Conservation (phyloP, 2,888 invertebrate genomes). For the Diloba caeruleocephala region DNA sequence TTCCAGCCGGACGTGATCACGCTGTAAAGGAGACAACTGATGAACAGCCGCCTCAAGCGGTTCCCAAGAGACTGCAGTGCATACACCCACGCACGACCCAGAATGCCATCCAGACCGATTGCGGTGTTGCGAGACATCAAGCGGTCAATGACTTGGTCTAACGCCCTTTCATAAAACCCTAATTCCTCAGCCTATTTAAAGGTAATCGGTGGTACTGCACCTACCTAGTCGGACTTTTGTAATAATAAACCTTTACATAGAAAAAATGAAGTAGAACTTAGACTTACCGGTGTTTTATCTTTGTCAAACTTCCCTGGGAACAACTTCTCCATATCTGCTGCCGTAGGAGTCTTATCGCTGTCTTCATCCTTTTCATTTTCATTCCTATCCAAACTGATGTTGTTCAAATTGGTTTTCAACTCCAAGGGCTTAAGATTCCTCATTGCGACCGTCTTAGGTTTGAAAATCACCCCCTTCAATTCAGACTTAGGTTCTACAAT, state of each 20-base stretch:
- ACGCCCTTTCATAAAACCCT: no score
- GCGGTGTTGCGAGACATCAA: no score
- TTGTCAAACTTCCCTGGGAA: conserved; percentile 68
- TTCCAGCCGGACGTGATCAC: no score
- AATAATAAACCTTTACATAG: not conserved
- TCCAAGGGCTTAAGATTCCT: conserved; percentile 88
- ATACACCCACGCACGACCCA: no score
- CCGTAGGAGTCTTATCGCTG: conserved; percentile 75
- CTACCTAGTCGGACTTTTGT: no score
- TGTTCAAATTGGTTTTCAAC: conserved; percentile 85
- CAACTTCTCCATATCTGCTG: conserved; percentile 67
- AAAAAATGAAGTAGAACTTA: not conserved
- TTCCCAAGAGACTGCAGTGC: no score
- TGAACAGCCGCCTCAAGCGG: no score
- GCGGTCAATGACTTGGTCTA: no score
- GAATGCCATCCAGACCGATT: no score
- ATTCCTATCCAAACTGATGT: conserved; percentile 75
- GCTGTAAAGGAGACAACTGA: no score
- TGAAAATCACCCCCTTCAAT: conserved; percentile 68
- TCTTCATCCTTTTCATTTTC: conserved; percentile 87
- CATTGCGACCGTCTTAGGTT: conserved; percentile 77
- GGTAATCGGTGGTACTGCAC: no score
- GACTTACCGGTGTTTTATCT: conserved; percentile 82
- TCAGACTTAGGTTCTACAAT: conserved; percentile 41
- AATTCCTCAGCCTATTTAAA: no score